Evolutionary conservation across 37 sponge, comb jelly and placozoan genomes (phyloP).

Genomic region (Amphimedon queenslandica): DNA sequence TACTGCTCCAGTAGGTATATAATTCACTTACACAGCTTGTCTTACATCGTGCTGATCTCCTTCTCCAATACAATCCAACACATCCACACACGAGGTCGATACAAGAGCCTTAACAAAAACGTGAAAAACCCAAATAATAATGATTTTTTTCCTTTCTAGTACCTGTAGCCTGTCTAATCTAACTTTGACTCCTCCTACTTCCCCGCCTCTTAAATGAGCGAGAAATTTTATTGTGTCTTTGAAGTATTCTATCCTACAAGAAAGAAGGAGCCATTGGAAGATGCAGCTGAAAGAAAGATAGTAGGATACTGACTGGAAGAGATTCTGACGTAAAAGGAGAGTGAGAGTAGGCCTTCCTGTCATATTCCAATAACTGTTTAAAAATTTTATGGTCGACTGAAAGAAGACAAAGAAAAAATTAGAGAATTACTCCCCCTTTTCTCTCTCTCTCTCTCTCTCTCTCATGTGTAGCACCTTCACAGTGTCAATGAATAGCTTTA

Average conservation of each 20-base stretch:
- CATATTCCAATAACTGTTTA: conserved; percentile 81
- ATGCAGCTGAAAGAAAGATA: no score
- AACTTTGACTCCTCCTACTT: conserved; percentile 55
- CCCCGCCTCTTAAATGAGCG: conserved; percentile 66
- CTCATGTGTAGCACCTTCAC: no score
- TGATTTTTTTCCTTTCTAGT: background rate
- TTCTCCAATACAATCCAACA: conserved; percentile 38
- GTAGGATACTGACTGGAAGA: no score
- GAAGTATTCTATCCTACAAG: conserved; percentile 48
- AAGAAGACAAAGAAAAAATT: no score
- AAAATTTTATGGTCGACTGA: conserved; percentile 46
- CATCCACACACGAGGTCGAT: conserved; percentile 59
- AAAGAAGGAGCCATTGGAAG: background rate
- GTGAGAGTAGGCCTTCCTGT: conserved; percentile 59
- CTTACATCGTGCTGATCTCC: conserved; percentile 8
- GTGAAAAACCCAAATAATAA: background rate
- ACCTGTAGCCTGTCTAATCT: conserved; percentile 73
- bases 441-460: no score
- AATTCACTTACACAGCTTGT: conserved; percentile 4
- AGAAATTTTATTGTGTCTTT: conserved; percentile 62
- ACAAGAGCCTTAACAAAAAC: conserved; percentile 33
- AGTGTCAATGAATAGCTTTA: conserved; percentile 53
- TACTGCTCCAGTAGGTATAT: no score
- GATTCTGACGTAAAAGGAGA: conserved; percentile 54
- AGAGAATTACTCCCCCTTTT: no score